phyloP scores from a whole-genome alignment of 2,888 invertebrate genomes.

The Argyresthia albistria region DNA sequence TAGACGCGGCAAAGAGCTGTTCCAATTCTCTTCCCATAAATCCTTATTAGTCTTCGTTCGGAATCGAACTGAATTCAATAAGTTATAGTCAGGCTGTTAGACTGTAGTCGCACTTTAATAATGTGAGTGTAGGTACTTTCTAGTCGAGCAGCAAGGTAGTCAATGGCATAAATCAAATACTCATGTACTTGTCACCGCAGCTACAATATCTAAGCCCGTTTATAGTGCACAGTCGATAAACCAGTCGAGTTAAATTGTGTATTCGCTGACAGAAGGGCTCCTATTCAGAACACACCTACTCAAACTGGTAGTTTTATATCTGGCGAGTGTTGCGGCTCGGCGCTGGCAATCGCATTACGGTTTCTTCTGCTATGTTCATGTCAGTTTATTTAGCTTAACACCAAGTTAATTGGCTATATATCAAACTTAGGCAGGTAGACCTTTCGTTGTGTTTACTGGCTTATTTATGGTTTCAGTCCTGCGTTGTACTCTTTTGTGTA shows the following conservation, averaged over 20 bases:
- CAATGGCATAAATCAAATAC: conserved; percentile 52
- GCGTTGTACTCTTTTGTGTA: no score
- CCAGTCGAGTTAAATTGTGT: conserved; percentile 38
- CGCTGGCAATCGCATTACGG: conserved; percentile 39
- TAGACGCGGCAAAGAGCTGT: conserved; percentile 22
- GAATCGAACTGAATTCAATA: conserved; percentile 39
- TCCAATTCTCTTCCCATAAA: conserved; percentile 38
- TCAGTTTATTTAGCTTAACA: conserved; percentile 64
- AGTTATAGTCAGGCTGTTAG: conserved; percentile 42
- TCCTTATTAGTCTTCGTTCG: conserved; percentile 57
- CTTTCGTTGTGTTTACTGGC: conserved; percentile 23
- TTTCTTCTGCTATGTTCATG: conserved; percentile 52
- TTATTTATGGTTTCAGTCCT: no score
- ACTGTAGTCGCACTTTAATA: conserved; percentile 32
- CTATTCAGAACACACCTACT: conserved; percentile 27
- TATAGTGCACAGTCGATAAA: conserved; percentile 23
- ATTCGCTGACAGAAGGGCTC: conserved; percentile 22
- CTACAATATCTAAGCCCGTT: conserved; percentile 41
- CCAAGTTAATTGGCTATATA: conserved; percentile 68
- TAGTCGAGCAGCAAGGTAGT: conserved; percentile 23
- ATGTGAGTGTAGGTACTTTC: conserved; percentile 29
- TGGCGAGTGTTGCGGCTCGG: conserved; percentile 11
- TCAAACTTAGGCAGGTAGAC: conserved; percentile 52
- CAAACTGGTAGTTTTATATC: conserved; percentile 26
- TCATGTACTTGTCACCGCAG: conserved; percentile 50